Evolutionary conservation across 1,140 invertebrate genomes (phyloP), one percentile per base, ranked within the genome.

Genomic region (Zaprionus lachaisei): DNA sequence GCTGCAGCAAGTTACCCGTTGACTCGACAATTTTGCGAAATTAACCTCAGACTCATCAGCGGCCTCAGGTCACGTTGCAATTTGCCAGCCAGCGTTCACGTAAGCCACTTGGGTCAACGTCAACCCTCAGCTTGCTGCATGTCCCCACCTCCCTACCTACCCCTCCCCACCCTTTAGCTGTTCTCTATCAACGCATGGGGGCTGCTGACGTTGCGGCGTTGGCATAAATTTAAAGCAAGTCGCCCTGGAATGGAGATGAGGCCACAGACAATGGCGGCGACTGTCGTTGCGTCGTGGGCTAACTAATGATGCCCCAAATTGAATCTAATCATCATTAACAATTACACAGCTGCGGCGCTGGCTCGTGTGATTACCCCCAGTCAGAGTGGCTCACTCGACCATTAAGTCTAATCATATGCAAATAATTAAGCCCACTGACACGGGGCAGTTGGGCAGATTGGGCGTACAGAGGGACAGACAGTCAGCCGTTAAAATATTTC

Each of bases 281-380:
- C 54, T 57, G 81, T 51, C n/a, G 47, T n/a, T 24, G 5, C 78
- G 67, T 79, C 79, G 84, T 89, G 80, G 85, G 86, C 77, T 86
- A 86, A 86, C 91, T 92, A 92, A 92, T 92, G 91, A 91, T 91
- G 91, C 91, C 84, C 89, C 80, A 92, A 92, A 92, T 92, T 92
- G 91, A 92, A 86, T 92, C 91, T 92, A 92, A 92, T 92, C 91
- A 92, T 92, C 91, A 92, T 92, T 92, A 92, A 92, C 91, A 92
- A 92, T 92, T 91, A 91, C 86, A 91, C 75, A 85, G 61, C 76
- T 41, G 69, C 84, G 72, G 55, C 77, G 71, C 72, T 79, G 76
- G 77, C 81, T 90, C 71, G 76, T 77, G 85, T 89, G 85, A 89
- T 90, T 89, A 81, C 72, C 76, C 64, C 60, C 51, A 79, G 69